Conservation (phyloP, 2,113 vertebrate genomes). For the Nyctereutes procyonoides region DNA sequence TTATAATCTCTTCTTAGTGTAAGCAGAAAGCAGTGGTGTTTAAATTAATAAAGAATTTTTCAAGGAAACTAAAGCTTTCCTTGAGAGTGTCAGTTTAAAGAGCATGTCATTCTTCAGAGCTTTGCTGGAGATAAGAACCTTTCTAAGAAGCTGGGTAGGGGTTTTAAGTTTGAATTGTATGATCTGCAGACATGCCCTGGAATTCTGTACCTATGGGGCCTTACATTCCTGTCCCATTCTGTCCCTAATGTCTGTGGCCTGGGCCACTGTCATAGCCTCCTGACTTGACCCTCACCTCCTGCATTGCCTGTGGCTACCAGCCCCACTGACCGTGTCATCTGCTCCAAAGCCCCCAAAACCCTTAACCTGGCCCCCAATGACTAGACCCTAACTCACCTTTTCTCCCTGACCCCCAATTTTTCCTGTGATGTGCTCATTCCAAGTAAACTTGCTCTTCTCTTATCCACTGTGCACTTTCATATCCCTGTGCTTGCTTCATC, state of each 20-base stretch:
- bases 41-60: conserved; percentile 78
- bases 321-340: neutral
- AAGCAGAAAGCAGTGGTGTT: conserved; percentile 70
- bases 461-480: neutral
- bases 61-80: conserved; percentile 57
- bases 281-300: neutral
- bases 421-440: neutral
- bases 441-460: neutral
- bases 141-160: neutral
- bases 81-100: conserved; percentile 61
- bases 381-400: neutral
- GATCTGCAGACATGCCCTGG: neutral
- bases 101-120: conserved; percentile 17
- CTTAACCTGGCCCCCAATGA: too few species aligned
- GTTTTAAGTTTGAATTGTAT: neutral
- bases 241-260: neutral
- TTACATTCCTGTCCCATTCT: neutral
- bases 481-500: too few species aligned
- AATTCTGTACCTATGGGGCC: neutral
- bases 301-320: neutral
- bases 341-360: neutral
- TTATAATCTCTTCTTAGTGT: conserved; percentile 86
- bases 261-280: neutral
- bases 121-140: neutral
- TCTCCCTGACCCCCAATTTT: neutral